Percentiles rank a stretch among this genome's conserved stretches.
Evolutionary conservation across 2,797 vertebrate genomes (phyloP).

Genomic region (Dromococcyx pavoninus): DNA sequence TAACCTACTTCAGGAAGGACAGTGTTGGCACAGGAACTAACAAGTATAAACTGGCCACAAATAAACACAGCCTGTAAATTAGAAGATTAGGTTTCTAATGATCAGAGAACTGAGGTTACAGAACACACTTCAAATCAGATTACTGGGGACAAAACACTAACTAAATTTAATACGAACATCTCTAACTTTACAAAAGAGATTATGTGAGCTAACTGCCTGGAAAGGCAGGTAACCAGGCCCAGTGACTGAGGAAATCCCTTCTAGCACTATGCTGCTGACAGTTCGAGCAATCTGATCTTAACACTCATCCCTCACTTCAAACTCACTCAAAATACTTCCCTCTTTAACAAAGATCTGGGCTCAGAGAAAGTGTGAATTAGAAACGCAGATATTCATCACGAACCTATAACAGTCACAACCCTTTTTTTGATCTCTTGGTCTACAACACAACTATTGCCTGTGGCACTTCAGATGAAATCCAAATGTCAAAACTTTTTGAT

Average conservation of each 20-base stretch:
- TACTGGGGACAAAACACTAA: slow-evolving; percentile 16
- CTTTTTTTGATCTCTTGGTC: not conserved
- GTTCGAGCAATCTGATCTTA: not conserved
- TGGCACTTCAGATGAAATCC: not conserved
- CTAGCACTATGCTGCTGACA: not conserved
- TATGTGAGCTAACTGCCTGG: not conserved
- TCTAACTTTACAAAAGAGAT: not conserved
- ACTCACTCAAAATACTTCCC: not conserved
- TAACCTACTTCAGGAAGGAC: not conserved
- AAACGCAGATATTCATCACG: not conserved
- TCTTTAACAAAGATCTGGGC: not conserved
- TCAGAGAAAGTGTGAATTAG: not conserved
- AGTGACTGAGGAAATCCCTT: not conserved
- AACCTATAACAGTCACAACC: not conserved
- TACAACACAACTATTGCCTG: not conserved
- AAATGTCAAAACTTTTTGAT: not conserved
- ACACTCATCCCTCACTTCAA: not conserved
- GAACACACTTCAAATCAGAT: slow-evolving; percentile 44
- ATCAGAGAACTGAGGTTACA: slow-evolving; percentile 38
- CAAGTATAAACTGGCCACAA: slow-evolving; percentile 49
- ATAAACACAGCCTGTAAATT: slow-evolving; percentile 29
- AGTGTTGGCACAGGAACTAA: slow-evolving; percentile 20
- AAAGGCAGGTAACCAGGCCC: not conserved
- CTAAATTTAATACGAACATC: slow-evolving; percentile 4
- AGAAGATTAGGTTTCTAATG: slow-evolving; percentile 62